Evolutionary conservation across 2,113 vertebrate species (phyloP).

Genomic region (Elanus axillaris): DNA sequence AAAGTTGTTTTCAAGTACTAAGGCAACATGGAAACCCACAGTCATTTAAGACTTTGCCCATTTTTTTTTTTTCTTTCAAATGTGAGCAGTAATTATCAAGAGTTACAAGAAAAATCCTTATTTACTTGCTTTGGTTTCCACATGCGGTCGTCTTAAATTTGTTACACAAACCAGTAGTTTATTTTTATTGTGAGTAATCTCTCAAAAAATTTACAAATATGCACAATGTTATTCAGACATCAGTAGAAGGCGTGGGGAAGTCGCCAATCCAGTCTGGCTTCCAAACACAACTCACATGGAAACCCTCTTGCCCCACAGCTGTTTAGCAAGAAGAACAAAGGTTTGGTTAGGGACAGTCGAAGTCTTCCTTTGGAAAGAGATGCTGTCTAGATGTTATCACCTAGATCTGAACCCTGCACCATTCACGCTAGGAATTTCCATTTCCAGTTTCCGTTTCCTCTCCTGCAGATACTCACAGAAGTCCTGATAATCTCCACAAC

Average conservation of each 20-base stretch:
- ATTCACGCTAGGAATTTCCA: background rate
- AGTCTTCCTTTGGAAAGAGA: background rate
- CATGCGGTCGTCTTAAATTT: background rate
- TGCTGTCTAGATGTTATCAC: background rate
- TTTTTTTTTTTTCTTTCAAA: background rate
- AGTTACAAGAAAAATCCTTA: background rate
- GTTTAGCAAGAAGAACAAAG: background rate
- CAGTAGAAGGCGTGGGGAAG: background rate
- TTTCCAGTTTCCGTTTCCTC: background rate
- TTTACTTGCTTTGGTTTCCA: background rate
- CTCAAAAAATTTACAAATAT: background rate
- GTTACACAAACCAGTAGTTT: background rate
- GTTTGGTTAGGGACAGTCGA: background rate
- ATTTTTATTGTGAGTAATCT: constrained; percentile 2
- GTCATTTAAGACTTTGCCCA: background rate
- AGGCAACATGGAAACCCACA: background rate
- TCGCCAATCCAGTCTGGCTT: background rate
- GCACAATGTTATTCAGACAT: background rate
- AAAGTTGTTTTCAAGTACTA: background rate
- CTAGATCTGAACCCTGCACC: background rate
- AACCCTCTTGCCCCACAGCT: background rate
- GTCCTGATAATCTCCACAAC: background rate
- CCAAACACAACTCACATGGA: background rate
- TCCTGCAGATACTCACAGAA: background rate
- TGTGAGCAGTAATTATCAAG: background rate